Percentiles rank a stretch among this genome's conserved stretches.
Evolutionary conservation across 1,140 invertebrate species (phyloP).

Genomic region (Drosophila trapezifrons): DNA sequence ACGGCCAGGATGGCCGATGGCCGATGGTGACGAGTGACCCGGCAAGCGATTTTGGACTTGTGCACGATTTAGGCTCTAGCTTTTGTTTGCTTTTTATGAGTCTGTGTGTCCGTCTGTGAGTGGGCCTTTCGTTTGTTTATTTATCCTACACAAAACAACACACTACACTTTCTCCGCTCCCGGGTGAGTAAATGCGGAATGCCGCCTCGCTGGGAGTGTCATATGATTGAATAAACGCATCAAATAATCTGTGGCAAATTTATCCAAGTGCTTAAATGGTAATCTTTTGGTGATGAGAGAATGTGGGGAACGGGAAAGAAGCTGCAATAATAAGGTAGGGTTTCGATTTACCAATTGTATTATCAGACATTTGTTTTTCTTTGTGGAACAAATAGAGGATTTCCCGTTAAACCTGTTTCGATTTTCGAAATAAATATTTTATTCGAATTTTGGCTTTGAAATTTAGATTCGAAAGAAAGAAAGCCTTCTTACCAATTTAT

Average conservation of each 20-base stretch:
- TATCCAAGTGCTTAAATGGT: slow-evolving; percentile 14
- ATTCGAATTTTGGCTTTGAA: background rate
- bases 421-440: too few species aligned
- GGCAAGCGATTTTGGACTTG: slow-evolving; percentile 51
- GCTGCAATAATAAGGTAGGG: background rate
- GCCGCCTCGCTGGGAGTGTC: slow-evolving; percentile 23
- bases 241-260: slow-evolving; percentile 22
- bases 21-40: slow-evolving; percentile 56
- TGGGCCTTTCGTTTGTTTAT: slow-evolving; percentile 41
- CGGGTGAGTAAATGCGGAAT: slow-evolving; percentile 1
- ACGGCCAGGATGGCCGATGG: slow-evolving; percentile 5
- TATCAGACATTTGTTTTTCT: too few species aligned
- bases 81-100: slow-evolving; percentile 39
- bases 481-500: too few species aligned
- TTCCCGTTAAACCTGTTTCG: too few species aligned
- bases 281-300: slow-evolving; percentile 5
- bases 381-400: too few species aligned
- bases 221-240: slow-evolving; percentile 39
- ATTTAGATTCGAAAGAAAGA: background rate
- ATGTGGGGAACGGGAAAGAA: background rate
- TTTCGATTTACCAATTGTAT: too few species aligned
- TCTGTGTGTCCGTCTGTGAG: slow-evolving; percentile 3
- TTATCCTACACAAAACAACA: slow-evolving; percentile 22
- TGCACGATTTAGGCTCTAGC: slow-evolving; percentile 41
- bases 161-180: slow-evolving; percentile 11